A percentile compares a stretch with the other conserved stretches of the same genome.
Conservation (phyloP, 1,140 invertebrate genomes). For the Drosophila subpulchrella region DNA sequence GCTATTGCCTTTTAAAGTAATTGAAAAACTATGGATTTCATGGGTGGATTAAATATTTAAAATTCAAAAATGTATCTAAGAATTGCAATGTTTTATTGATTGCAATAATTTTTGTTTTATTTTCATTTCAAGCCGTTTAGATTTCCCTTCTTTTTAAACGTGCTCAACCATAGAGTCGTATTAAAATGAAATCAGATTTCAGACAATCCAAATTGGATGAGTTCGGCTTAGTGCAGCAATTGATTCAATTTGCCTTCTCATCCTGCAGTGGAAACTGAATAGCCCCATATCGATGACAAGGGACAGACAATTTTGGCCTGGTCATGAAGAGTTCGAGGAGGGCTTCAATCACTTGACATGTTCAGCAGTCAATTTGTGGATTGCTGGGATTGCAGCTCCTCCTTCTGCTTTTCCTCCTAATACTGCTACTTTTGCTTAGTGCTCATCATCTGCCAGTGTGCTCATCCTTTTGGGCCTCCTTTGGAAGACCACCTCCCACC, state of each 20-base stretch:
- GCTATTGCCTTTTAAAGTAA: constrained; percentile 14
- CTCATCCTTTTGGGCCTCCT: not conserved
- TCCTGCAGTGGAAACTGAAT: not conserved
- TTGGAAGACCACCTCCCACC: not conserved
- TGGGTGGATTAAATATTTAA: too few species aligned
- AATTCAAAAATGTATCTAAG: too few species aligned
- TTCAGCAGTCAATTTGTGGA: constrained; percentile 51
- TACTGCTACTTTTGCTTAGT: constrained; percentile 41
- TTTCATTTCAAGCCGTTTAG: not conserved
- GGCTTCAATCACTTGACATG: constrained; percentile 50
- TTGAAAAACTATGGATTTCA: constrained; percentile 14
- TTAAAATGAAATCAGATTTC: constrained; percentile 5
- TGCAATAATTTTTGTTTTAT: not conserved
- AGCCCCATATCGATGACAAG: constrained; percentile 8
- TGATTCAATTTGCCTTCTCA: constrained; percentile 29
- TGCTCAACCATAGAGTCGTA: too few species aligned
- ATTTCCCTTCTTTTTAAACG: not conserved
- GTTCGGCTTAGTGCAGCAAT: not conserved
- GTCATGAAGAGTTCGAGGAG: constrained; percentile 3
- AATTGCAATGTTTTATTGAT: not conserved
- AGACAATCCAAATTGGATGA: constrained; percentile 7
- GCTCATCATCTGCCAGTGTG: constrained; percentile 22
- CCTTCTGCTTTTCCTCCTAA: constrained; percentile 8
- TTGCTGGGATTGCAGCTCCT: constrained; percentile 22
- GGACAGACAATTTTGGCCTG: constrained; percentile 3